These are phyloP conservation scores for Neria commutata DNA, from an alignment of 2,888 invertebrate species.

Conservation along the genomic window DNA sequence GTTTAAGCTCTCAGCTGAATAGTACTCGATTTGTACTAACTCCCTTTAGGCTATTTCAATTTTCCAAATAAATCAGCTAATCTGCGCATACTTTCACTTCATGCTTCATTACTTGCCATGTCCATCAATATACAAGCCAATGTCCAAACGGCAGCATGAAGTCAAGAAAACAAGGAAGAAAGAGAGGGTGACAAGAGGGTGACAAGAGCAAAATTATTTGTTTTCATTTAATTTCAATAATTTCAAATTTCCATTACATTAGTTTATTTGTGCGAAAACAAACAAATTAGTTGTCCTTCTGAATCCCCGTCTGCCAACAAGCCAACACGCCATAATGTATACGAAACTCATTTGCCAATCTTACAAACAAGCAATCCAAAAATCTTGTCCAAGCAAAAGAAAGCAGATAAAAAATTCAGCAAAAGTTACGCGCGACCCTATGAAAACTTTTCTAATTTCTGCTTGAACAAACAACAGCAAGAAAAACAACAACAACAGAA, in stretches of 20 bases:
- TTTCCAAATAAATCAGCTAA: no score
- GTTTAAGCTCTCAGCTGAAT: no score
- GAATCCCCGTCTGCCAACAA: no score
- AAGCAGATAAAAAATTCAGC: slow-evolving; percentile 3
- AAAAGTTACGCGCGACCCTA: slow-evolving; percentile 1
- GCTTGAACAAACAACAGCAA: slow-evolving; percentile 48
- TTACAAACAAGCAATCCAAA: not conserved
- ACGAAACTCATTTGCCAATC: not conserved
- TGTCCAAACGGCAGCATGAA: no score
- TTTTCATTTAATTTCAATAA: slow-evolving; percentile 56
- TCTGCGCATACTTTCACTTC: no score
- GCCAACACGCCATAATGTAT: no score
- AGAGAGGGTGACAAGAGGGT: no score
- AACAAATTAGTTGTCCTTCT: slow-evolving; percentile 42
- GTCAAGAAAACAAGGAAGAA: not conserved
- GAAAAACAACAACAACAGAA: not conserved
- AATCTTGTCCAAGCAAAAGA: slow-evolving; percentile 21
- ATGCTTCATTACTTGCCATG: no score
- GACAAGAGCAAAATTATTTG: slow-evolving; percentile 45
- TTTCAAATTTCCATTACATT: slow-evolving; percentile 56
- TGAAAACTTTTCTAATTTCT: slow-evolving; percentile 54
- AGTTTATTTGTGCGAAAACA: slow-evolving; percentile 49
- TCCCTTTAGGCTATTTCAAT: no score
- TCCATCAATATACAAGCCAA: no score
- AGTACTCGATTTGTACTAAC: no score